phyloP scores from a whole-genome alignment of 1,140 invertebrate species.

The Sarcophaga peregrina region DNA sequence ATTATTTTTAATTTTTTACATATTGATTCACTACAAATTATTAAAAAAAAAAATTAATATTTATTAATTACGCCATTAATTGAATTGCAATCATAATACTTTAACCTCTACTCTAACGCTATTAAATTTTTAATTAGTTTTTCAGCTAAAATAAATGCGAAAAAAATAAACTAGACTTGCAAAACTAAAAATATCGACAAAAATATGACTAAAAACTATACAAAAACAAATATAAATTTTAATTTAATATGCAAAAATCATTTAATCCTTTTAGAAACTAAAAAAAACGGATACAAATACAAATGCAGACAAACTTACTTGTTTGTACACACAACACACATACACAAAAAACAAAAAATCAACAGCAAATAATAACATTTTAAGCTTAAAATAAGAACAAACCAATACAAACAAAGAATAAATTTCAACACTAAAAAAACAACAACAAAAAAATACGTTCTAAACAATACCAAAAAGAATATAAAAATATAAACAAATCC shows the following conservation, averaged over 20 bases:
- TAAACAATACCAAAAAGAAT: constrained; percentile 24
- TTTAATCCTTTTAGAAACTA: constrained; percentile 35
- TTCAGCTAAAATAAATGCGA: too few species aligned
- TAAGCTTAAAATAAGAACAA: not conserved
- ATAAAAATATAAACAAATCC: constrained; percentile 33
- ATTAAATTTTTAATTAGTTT: too few species aligned
- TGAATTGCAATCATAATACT: too few species aligned
- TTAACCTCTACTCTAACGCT: too few species aligned
- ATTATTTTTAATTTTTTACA: too few species aligned
- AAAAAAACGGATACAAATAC: not conserved
- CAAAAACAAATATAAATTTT: not conserved
- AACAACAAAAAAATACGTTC: not conserved
- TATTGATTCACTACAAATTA: too few species aligned
- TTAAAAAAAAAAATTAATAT: too few species aligned
- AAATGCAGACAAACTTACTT: not conserved
- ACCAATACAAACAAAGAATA: too few species aligned
- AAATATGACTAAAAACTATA: too few species aligned
- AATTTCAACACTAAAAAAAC: not conserved
- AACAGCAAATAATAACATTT: not conserved
- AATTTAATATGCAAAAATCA: constrained; percentile 35
- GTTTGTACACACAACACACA: not conserved
- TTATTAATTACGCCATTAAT: too few species aligned
- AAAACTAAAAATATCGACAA: too few species aligned
- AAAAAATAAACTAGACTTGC: too few species aligned
- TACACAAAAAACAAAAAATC: not conserved